These are phyloP conservation scores for Pegea sp. DNA, from an alignment of 23 tunicate genomes.

Conservation along the genomic window DNA sequence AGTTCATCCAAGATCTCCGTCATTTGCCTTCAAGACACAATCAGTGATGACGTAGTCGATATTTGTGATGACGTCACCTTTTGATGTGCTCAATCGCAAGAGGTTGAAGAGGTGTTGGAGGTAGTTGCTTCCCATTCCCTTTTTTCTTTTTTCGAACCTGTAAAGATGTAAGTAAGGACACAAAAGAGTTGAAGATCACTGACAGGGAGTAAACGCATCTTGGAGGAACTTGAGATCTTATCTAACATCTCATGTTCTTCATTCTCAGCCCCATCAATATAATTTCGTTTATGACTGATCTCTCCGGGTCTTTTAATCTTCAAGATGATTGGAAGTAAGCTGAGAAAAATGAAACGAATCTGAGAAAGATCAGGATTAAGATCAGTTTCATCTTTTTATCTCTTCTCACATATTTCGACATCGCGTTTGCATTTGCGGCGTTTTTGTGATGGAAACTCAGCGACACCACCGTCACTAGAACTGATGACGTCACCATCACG, in stretches of 20 bases:
- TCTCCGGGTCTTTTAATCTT: conserved; percentile 50
- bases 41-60: not conserved
- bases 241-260: too few relatives aligned
- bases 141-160: too few relatives aligned
- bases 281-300: conserved; percentile 16
- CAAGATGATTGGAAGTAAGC: conserved; percentile 28
- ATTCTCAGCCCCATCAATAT: conserved; percentile 2
- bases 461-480: conserved; percentile 47
- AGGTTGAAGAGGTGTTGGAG: too few relatives aligned
- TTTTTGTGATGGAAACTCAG: conserved; percentile 64
- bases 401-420: conserved; percentile 43
- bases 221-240: not conserved
- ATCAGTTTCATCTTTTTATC: not conserved
- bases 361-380: not conserved
- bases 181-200: too few relatives aligned
- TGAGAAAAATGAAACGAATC: conserved; percentile 52
- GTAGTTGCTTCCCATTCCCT: too few relatives aligned
- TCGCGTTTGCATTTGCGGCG: conserved; percentile 29
- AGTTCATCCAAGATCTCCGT: conserved; percentile 21
- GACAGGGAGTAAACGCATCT: not conserved
- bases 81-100: too few relatives aligned
- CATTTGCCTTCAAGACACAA: conserved; percentile 24
- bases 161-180: too few relatives aligned
- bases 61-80: too few relatives aligned
- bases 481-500: conserved; percentile 67